phyloP scores from a whole-genome alignment of 1,140 invertebrate genomes.

The Aphaenogaster floridana region DNA sequence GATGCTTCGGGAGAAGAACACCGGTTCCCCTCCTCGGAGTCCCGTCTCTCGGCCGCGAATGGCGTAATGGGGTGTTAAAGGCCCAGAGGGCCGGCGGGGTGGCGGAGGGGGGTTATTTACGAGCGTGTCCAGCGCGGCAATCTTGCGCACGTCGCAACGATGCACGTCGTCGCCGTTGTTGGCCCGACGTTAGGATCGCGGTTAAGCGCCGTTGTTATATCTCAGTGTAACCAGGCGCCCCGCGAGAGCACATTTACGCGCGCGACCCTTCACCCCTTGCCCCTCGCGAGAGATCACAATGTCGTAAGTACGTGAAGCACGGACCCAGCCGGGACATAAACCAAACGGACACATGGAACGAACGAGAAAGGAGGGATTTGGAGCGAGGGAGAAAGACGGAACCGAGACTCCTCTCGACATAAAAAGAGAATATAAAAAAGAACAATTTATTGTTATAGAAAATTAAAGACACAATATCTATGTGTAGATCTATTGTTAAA shows the following conservation, averaged over 20 bases:
- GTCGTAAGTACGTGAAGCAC: slow-evolving; percentile 63
- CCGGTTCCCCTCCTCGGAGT: not conserved
- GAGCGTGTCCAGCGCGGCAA: slow-evolving; percentile 67
- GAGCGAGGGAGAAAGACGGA: not conserved
- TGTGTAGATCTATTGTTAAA: not conserved
- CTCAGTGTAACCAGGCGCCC: slow-evolving; percentile 68
- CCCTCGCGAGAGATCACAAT: slow-evolving; percentile 30
- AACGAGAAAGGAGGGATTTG: not conserved
- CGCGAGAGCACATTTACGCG: slow-evolving; percentile 36
- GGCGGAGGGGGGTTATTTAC: slow-evolving; percentile 68
- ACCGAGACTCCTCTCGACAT: not conserved
- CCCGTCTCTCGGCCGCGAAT: not conserved
- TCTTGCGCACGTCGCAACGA: slow-evolving; percentile 67
- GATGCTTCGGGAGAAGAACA: slow-evolving; percentile 7
- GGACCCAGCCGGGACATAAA: slow-evolving; percentile 43
- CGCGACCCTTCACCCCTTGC: not conserved
- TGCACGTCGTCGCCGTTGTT: slow-evolving; percentile 65
- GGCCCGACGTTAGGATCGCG: slow-evolving; percentile 38
- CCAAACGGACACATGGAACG: slow-evolving; percentile 32
- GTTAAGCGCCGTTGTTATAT: slow-evolving; percentile 66
- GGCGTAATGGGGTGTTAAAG: slow-evolving; percentile 60
- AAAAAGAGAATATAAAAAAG: not conserved
- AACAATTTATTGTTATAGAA: not conserved
- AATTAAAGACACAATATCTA: not conserved
- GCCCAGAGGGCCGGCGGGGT: not conserved